phyloP scores from a whole-genome alignment of 2,797 vertebrate species.

The Tarsius wallacei region DNA sequence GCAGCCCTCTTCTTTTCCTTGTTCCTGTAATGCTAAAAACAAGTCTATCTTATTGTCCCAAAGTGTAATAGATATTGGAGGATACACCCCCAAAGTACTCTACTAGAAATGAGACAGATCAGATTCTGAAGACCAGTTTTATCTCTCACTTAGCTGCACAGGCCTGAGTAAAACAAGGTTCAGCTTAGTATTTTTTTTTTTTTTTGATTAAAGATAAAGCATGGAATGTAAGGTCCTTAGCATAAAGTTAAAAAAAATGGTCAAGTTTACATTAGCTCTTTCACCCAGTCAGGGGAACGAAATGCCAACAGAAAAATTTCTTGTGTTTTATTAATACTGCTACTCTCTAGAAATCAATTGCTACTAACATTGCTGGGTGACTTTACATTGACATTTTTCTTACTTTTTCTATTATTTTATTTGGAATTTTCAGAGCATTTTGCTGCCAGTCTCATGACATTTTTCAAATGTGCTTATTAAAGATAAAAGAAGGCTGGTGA shows the following conservation, averaged over 20 bases:
- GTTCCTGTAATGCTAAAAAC: background rate
- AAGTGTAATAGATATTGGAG: background rate
- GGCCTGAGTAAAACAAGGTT: background rate
- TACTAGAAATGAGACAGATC: background rate
- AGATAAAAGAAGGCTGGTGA: slow-evolving; percentile 8
- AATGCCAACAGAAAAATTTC: slow-evolving; percentile 33
- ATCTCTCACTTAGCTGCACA: background rate
- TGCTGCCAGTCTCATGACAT: background rate
- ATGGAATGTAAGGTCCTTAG: background rate
- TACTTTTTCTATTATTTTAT: too few relatives aligned
- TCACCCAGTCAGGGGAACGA: slow-evolving; percentile 13
- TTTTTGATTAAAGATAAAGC: slow-evolving; percentile 9
- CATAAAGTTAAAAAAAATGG: slow-evolving; percentile 55
- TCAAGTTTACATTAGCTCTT: slow-evolving; percentile 63
- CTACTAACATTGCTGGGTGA: background rate
- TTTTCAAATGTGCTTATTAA: slow-evolving; percentile 61
- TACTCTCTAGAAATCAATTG: background rate
- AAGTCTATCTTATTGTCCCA: background rate
- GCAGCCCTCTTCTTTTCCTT: background rate
- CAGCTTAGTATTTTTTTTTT: background rate
- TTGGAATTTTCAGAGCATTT: too few relatives aligned
- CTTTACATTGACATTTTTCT: slow-evolving; percentile 29
- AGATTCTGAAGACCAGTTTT: background rate
- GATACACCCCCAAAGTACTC: background rate
- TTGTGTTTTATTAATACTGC: slow-evolving; percentile 25